Evolutionary conservation across 2,113 vertebrate species (phyloP).

Genomic region (Grus americana): DNA sequence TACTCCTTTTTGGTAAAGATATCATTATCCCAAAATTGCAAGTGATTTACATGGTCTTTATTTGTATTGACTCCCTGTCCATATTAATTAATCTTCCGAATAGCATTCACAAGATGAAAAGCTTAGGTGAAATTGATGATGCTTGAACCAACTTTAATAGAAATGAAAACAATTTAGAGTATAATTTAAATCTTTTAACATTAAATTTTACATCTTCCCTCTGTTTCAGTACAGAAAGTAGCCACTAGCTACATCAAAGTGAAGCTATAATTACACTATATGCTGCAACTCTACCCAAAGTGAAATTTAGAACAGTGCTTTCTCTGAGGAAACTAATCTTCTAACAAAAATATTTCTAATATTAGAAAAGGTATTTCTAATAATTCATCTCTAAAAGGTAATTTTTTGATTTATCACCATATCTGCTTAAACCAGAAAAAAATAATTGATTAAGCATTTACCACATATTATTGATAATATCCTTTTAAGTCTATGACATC

Average conservation of each 20-base stretch:
- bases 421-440: neutral
- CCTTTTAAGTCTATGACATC: neutral
- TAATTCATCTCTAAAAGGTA: neutral
- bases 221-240: neutral
- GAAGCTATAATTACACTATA: neutral
- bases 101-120: neutral
- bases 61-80: neutral
- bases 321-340: neutral
- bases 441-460: neutral
- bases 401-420: neutral
- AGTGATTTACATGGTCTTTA: neutral
- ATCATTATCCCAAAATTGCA: neutral
- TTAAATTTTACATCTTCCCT: neutral
- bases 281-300: rapidly evolving
- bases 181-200: neutral
- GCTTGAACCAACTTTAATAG: neutral
- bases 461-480: neutral
- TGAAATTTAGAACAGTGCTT: neutral
- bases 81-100: neutral
- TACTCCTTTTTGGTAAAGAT: neutral
- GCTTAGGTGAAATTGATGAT: neutral
- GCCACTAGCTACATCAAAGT: neutral
- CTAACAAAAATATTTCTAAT: neutral
- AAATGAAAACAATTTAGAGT: neutral
- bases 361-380: neutral